Percentiles rank a stretch among this genome's conserved stretches.
These are phyloP conservation scores for Agrotis exclamationis DNA, from an alignment of 2,888 invertebrate genomes.

Conservation along the genomic window DNA sequence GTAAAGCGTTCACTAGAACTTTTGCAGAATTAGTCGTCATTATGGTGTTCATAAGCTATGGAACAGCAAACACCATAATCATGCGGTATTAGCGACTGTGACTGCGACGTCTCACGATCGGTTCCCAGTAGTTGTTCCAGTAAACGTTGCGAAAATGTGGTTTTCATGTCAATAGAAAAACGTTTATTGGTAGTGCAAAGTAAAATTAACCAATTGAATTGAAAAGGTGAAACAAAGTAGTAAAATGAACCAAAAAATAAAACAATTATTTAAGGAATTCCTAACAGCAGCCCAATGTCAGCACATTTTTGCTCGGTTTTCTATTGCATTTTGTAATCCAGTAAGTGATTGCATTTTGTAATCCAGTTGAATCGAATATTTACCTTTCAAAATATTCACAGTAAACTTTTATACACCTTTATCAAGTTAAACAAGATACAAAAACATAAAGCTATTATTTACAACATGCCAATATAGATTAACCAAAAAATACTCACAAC, in stretches of 20 bases:
- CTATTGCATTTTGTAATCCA: no score
- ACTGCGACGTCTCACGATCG: slow-evolving; percentile 43
- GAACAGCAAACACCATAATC: slow-evolving; percentile 36
- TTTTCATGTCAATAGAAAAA: slow-evolving; percentile 4
- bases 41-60: slow-evolving; percentile 50
- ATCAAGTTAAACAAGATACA: not conserved
- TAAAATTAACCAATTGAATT: not conserved
- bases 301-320: no score
- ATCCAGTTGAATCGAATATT: no score
- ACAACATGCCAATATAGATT: not conserved
- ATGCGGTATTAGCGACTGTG: slow-evolving; percentile 34
- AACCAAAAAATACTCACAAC: not conserved
- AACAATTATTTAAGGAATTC: no score
- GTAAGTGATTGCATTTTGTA: no score
- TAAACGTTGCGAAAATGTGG: slow-evolving; percentile 17
- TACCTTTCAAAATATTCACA: not conserved
- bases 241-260: no score
- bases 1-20: slow-evolving; percentile 18
- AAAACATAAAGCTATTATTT: not conserved
- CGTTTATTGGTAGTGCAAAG: not conserved
- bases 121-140: slow-evolving; percentile 40
- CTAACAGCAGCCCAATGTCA: no score
- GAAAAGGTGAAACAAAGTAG: no score
- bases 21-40: slow-evolving; percentile 34
- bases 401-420: not conserved